Percentiles rank a stretch among this genome's conserved stretches.
Conservation (phyloP, 2,113 vertebrate species). For the Phyllostomus discolor region DNA sequence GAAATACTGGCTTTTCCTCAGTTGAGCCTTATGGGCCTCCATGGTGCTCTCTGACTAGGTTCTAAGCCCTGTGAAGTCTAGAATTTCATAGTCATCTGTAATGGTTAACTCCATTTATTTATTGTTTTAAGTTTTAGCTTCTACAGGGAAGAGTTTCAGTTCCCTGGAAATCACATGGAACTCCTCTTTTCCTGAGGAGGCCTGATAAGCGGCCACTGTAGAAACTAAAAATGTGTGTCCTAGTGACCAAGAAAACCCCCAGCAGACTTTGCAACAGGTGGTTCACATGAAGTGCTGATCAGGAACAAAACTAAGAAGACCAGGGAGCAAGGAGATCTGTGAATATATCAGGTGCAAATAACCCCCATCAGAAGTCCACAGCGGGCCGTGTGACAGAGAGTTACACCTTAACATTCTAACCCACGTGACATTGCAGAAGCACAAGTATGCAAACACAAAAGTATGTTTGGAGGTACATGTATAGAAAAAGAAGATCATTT, state of each 20-base stretch:
- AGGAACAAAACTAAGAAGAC: neutral
- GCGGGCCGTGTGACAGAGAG: neutral
- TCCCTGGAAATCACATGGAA: neutral
- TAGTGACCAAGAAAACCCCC: too few species aligned
- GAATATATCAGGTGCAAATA: neutral
- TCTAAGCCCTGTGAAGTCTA: neutral
- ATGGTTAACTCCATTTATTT: neutral
- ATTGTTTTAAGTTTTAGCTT: neutral
- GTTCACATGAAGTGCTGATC: neutral
- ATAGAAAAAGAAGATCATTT: neutral
- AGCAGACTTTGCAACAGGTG: neutral
- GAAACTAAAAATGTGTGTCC: neutral
- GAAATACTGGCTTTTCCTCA: neutral
- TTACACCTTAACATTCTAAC: too few species aligned
- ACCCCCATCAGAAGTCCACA: fast-evolving
- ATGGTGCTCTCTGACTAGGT: neutral
- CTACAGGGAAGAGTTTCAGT: neutral
- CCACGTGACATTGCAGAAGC: neutral
- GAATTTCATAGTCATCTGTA: neutral
- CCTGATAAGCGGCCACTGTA: fast-evolving
- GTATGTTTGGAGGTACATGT: neutral
- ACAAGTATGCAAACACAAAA: neutral
- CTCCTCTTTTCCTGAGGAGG: neutral
- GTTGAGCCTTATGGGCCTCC: neutral
- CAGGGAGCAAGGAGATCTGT: neutral